A percentile compares a stretch with the other conserved stretches of the same genome.
Evolutionary conservation across 37 sponge, comb jelly and placozoan genomes (phyloP).

Genomic region (Cladorhizidae sp.): DNA sequence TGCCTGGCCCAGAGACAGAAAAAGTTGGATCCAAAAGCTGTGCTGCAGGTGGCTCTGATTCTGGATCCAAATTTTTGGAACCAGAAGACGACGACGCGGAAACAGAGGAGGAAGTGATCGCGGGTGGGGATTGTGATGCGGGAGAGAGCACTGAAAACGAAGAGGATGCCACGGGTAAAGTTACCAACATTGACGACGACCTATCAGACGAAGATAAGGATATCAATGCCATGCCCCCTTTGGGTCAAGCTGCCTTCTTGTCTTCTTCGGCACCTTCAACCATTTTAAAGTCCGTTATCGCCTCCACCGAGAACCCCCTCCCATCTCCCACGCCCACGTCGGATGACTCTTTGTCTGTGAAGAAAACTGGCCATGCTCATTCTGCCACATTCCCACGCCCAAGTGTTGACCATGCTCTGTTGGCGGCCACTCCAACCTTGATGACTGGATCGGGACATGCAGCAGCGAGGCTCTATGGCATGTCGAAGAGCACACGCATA

Average conservation of each 20-base stretch:
- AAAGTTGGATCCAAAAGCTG: too few species aligned
- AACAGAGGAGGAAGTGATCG: slow-evolving; percentile 1
- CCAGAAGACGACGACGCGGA: slow-evolving; percentile 37
- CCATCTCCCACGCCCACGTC: background rate
- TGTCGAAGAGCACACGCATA: background rate
- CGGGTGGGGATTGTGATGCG: background rate
- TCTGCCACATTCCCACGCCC: slow-evolving; percentile 5
- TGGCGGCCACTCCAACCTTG: background rate
- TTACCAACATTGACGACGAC: slow-evolving; percentile 28
- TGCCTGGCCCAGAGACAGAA: too few species aligned
- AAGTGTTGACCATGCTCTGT: background rate
- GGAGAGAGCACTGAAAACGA: slow-evolving; percentile 11
- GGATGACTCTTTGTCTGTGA: too few species aligned
- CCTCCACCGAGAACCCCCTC: background rate
- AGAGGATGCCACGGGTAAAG: background rate
- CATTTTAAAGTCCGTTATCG: background rate
- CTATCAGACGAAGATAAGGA: background rate
- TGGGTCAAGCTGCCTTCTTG: background rate
- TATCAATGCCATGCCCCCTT: background rate
- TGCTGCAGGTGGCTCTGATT: background rate
- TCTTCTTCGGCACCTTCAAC: background rate
- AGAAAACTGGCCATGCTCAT: too few species aligned
- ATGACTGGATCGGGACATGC: too few species aligned
- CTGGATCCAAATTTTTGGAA: background rate
- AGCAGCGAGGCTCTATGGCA: slow-evolving; percentile 2